Evolutionary conservation across 2,888 invertebrate genomes (phyloP), one percentile per base, ranked within the genome.

Genomic region (Drosophila sordidapex): DNA sequence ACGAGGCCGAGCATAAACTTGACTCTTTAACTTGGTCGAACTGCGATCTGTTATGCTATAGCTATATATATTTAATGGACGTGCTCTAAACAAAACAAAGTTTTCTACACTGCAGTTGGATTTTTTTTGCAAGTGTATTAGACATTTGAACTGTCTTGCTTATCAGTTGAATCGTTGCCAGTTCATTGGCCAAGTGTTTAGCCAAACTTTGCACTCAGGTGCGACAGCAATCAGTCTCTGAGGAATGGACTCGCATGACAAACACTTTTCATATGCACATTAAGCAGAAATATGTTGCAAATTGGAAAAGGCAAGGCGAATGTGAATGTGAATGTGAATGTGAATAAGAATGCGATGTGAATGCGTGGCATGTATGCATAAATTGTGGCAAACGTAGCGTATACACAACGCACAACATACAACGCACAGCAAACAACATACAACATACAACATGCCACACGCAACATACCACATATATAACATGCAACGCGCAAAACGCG

Each of bases 351-450:
- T 29, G 31, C 25, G 58, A 49, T 58, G 76, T 43, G 60, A 57
- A 51, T 76, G 48, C 46, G 63, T 64, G 63, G 65, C 68, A 66
- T 81, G 79, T 72, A 68, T 89, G 89, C 82, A 87, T 85, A 85
- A 85, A 85, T 85, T 85, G 89, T 87, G 71, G 74, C 59, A 72
- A 89, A 82, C 85, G 89, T 87, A 78, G 87, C 89, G 82, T 77
- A 84, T 87, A 84, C 85, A 87, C 73, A 84, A 76, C 89, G 70
- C 49, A 62, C 66, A 46, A 36, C 59, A 58, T 72, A 66, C 51
- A 66, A 65, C 65, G 29, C n/a, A 46, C 46, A 59, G 38, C 53
- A 51, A 27, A 59, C 18, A 57, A 38, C 46, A 15, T 15, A 49
- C 15, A 18, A 61, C 54, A 27, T 43, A 52, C 43, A 63, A 36